Evolutionary conservation across 2,888 invertebrate genomes (phyloP), one percentile per base, ranked within the genome.

Genomic region (Lycaena phlaeas): DNA sequence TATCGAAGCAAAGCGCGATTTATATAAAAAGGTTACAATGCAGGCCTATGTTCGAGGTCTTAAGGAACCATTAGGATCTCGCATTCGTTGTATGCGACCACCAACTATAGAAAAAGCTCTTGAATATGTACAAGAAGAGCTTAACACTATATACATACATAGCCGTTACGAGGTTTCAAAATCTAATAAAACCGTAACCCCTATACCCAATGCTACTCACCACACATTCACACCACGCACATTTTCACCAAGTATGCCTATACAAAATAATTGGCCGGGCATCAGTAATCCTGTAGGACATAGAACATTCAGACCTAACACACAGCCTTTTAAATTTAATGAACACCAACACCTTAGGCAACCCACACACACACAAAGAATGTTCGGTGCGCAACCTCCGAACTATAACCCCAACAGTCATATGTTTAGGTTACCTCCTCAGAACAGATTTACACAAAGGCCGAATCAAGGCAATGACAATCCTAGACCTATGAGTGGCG

Each of bases 401-500:
- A 42, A 42, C 11, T 42, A 45, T 25, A 34, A 40, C 10, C 40
- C 37, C 4, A 36, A 38, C 2, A 36, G 27, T 15, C 30, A 42
- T 17, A 14, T 40, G 14, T 45, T 37, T 38, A 31, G 30, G 14
- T 22, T 40, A 10, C 18, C 26, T 14, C 39, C 29, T 7, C 12
- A 7, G 14, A 28, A 29, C n/a, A 34, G 28, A 5, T 14, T 14
- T 18, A 9, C 14, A 10, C 17, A 10, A 2, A 30, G 15, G 4
- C 17, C 30, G 4, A 28, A 14, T 12, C 28, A 28, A 14, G 11
- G 7, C 5, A 25, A 26, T 9, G 9, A 14, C 4, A 6, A 30
- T 3, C 42, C 40, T 27, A 25, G 27, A n/a, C 44, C 42, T 14
- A 42, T 47, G 44, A 47, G 42, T 29, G 44, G 41, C 36, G 41